phyloP scores from a whole-genome alignment of 2,888 invertebrate genomes.

The Melanargia galathea region DNA sequence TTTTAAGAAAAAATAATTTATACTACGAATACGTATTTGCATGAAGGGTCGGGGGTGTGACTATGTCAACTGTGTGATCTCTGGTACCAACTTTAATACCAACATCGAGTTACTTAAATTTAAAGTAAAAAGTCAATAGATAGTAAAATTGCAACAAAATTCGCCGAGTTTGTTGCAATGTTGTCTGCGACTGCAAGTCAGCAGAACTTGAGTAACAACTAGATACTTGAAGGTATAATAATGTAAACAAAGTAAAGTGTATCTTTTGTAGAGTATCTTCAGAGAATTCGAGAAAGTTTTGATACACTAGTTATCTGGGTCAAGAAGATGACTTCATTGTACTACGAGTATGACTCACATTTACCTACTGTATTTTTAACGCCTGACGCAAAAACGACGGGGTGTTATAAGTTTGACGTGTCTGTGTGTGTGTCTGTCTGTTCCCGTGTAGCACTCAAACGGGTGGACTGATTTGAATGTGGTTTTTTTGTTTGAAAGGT shows the following conservation, averaged over 20 bases:
- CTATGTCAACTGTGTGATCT: too few relatives aligned
- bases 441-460: too few relatives aligned
- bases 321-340: not conserved
- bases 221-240: not conserved
- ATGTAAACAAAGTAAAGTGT: slow-evolving; percentile 13
- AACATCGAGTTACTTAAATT: not conserved
- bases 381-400: too few relatives aligned
- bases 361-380: too few relatives aligned
- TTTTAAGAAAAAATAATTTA: not conserved
- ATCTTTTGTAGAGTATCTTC: slow-evolving; percentile 10
- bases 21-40: too few relatives aligned
- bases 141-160: slow-evolving; percentile 2
- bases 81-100: too few relatives aligned
- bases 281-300: slow-evolving; percentile 7
- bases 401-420: too few relatives aligned
- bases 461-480: too few relatives aligned
- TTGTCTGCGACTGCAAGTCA: not conserved
- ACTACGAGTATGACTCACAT: too few relatives aligned
- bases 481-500: too few relatives aligned
- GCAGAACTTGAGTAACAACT: slow-evolving; percentile 12
- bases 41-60: too few relatives aligned
- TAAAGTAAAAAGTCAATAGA: slow-evolving; percentile 1
- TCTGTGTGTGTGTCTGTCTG: too few relatives aligned
- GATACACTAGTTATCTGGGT: not conserved
- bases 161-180: not conserved